Evolutionary conservation across 2,888 invertebrate species (phyloP).

Genomic region (Amblyjoppa fuscipennis): DNA sequence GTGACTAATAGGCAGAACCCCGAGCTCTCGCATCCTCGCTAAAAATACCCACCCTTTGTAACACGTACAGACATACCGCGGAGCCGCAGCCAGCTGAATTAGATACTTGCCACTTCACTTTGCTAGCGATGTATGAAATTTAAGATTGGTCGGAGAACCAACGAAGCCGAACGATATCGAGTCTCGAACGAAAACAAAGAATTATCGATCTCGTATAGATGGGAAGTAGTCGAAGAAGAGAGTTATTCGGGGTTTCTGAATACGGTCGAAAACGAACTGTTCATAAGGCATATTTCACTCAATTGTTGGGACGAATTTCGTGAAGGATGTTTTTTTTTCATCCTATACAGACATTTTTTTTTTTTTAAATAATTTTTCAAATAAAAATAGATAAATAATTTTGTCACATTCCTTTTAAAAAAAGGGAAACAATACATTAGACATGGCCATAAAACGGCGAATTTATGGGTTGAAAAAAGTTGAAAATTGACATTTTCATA

Average conservation of each 20-base stretch:
- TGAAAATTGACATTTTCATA: too few relatives aligned
- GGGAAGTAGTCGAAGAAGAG: neutral
- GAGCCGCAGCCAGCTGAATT: neutral
- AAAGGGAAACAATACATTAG: too few relatives aligned
- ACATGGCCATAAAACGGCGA: too few relatives aligned
- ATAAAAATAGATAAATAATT: too few relatives aligned
- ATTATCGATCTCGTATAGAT: neutral
- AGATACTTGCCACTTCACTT: conserved; percentile 20
- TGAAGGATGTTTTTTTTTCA: too few relatives aligned
- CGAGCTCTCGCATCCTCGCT: conserved; percentile 5
- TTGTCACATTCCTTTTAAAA: too few relatives aligned
- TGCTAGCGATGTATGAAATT: neutral
- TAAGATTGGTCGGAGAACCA: neutral
- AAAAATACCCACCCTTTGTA: conserved; percentile 14
- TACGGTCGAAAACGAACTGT: too few relatives aligned
- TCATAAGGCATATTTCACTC: too few relatives aligned
- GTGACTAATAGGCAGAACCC: conserved; percentile 66
- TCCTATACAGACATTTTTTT: too few relatives aligned
- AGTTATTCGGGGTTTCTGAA: neutral
- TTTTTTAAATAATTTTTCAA: too few relatives aligned
- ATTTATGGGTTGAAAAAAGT: too few relatives aligned
- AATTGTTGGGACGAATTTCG: too few relatives aligned
- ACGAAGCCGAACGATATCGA: neutral
- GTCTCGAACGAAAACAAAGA: neutral
- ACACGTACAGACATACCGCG: neutral